A percentile compares a stretch with the other conserved stretches of the same genome.
These are phyloP conservation scores for Pandemis cinnamomeana DNA, from an alignment of 2,888 invertebrate genomes.

Conservation along the genomic window DNA sequence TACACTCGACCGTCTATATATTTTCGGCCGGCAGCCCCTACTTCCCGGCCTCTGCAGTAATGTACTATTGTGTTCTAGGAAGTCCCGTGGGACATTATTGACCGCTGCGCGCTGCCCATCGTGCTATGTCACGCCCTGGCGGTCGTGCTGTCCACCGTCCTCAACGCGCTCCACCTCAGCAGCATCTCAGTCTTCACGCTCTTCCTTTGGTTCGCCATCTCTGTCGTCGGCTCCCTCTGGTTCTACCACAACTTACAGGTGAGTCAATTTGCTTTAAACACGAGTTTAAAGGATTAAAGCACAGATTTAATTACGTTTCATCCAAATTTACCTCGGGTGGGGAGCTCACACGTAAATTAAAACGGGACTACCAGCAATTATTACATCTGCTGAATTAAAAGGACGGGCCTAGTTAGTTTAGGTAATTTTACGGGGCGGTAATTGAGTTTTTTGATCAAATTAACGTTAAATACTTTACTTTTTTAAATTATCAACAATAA, in stretches of 20 bases:
- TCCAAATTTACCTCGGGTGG: conserved; percentile 26
- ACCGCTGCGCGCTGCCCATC: conserved; percentile 90
- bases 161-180: conserved; percentile 89
- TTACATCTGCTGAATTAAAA: conserved; percentile 19
- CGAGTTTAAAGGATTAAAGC: conserved; percentile 13
- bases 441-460: conserved; percentile 26
- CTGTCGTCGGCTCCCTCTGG: conserved; percentile 89
- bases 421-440: conserved; percentile 10
- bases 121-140: conserved; percentile 92
- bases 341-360: conserved; percentile 24
- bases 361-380: conserved; percentile 16
- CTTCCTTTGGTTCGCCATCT: conserved; percentile 90
- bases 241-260: conserved; percentile 95
- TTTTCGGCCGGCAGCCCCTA: too few species aligned
- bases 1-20: too few species aligned
- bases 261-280: conserved; percentile 55
- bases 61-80: conserved; percentile 69
- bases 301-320: conserved; percentile 18
- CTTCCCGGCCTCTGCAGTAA: too few species aligned
- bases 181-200: conserved; percentile 91
- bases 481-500: background rate
- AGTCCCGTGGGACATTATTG: conserved; percentile 89
- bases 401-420: conserved; percentile 10
- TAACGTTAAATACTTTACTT: conserved; percentile 7
- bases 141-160: conserved; percentile 88